Evolutionary conservation across 2,113 vertebrate species (phyloP).

Genomic region (Callorhinus ursinus): DNA sequence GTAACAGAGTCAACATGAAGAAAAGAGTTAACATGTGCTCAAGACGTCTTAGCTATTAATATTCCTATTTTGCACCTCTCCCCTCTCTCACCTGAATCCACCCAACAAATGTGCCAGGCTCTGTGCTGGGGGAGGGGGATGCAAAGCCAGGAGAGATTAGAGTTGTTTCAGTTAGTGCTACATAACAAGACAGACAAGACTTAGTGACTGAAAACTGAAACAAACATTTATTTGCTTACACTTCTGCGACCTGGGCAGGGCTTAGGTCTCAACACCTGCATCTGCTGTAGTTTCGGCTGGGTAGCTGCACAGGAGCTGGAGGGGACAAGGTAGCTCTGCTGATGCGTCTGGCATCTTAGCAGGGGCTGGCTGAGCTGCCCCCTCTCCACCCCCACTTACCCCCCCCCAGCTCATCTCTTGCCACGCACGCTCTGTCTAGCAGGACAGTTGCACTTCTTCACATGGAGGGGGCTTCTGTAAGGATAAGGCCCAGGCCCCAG

Average conservation of each 20-base stretch:
- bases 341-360: not conserved
- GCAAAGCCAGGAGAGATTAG: not conserved
- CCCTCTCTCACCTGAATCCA: not conserved
- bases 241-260: not conserved
- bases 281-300: not conserved
- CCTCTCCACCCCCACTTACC: not conserved
- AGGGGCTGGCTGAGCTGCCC: not conserved
- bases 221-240: not conserved
- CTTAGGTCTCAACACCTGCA: accelerated
- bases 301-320: not conserved
- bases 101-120: accelerated
- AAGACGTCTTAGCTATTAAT: not conserved
- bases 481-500: not conserved
- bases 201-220: not conserved
- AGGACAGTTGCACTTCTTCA: not conserved
- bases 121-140: not conserved
- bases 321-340: not conserved
- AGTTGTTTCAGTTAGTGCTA: not conserved
- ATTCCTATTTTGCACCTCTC: not conserved
- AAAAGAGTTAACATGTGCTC: not conserved
- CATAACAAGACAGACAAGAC: not conserved
- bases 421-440: not conserved
- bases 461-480: not conserved
- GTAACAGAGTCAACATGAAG: accelerated
- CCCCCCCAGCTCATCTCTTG: not conserved